Conservation (phyloP, 2,797 vertebrate genomes). For the Luscinia megarhynchos region DNA sequence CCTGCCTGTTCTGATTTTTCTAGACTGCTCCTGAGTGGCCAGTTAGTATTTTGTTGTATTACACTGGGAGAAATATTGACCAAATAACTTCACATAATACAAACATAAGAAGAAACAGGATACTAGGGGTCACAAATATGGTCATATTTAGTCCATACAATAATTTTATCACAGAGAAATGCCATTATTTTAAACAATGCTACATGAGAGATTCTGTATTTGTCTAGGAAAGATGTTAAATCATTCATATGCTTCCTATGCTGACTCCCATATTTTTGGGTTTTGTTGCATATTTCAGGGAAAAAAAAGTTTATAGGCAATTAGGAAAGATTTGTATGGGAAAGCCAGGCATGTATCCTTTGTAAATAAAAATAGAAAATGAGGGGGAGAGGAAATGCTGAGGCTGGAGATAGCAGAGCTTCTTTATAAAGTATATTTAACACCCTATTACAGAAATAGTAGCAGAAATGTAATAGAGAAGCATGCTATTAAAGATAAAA, state of each 20-base stretch:
- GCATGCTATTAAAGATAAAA: slow-evolving; percentile 10
- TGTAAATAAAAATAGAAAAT: not conserved
- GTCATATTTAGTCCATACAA: not conserved
- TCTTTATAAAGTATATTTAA: not conserved
- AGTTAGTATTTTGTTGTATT: not conserved
- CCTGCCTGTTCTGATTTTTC: not conserved
- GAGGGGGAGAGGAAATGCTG: not conserved
- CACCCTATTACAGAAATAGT: not conserved
- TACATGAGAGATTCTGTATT: not conserved
- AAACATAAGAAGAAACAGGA: not conserved
- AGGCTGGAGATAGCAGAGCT: not conserved
- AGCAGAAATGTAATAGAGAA: not conserved
- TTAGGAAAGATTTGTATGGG: not conserved
- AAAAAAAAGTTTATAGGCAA: not conserved
- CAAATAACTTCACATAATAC: not conserved
- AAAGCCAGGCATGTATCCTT: not conserved
- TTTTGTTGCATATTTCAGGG: not conserved
- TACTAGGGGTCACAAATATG: not conserved
- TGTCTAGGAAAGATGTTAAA: not conserved
- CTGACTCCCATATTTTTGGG: not conserved
- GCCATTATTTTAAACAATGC: not conserved
- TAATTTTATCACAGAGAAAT: not conserved
- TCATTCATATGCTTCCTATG: not conserved
- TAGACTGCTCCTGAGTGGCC: not conserved
- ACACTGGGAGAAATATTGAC: not conserved